These are phyloP conservation scores for Chrysolina haemoptera DNA, from an alignment of 2,888 invertebrate species.

Conservation along the genomic window DNA sequence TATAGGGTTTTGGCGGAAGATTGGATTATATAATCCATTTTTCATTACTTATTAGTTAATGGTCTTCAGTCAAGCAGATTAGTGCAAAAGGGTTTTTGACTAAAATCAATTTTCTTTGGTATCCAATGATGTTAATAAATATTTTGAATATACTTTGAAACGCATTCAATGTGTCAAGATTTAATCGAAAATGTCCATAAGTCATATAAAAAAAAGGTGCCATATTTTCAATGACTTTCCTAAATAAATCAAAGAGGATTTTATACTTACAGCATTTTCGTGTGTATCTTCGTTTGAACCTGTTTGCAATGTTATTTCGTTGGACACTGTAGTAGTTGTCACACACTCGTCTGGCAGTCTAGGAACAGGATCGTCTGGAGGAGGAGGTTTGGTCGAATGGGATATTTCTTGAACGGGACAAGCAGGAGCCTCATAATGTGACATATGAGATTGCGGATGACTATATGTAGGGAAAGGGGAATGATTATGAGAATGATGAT, in stretches of 20 bases:
- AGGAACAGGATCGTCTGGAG: slow-evolving; percentile 45
- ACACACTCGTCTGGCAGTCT: slow-evolving; percentile 62
- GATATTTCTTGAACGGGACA: slow-evolving; percentile 32
- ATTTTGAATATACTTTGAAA: too few species aligned
- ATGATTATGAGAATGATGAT: slow-evolving; percentile 50
- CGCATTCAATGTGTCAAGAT: too few species aligned
- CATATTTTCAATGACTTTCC: not conserved
- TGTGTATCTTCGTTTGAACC: slow-evolving; percentile 58
- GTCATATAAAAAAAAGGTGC: too few species aligned
- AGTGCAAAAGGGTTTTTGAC: too few species aligned
- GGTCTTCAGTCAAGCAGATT: too few species aligned
- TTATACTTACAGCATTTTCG: slow-evolving; percentile 63
- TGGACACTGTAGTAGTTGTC: slow-evolving; percentile 62
- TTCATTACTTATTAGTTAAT: too few species aligned
- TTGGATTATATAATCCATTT: too few species aligned
- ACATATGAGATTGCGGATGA: slow-evolving; percentile 52
- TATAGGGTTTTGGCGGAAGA: too few species aligned
- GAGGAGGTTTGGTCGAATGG: slow-evolving; percentile 32
- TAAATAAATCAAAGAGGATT: not conserved
- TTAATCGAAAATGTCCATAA: too few species aligned
- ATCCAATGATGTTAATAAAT: too few species aligned
- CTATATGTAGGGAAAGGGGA: slow-evolving; percentile 45
- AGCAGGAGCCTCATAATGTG: slow-evolving; percentile 43
- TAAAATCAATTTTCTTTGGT: too few species aligned
- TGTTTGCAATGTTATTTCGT: slow-evolving; percentile 62